These are phyloP conservation scores for Cataglyphis albicans DNA, from an alignment of 2,888 invertebrate species.

Conservation along the genomic window DNA sequence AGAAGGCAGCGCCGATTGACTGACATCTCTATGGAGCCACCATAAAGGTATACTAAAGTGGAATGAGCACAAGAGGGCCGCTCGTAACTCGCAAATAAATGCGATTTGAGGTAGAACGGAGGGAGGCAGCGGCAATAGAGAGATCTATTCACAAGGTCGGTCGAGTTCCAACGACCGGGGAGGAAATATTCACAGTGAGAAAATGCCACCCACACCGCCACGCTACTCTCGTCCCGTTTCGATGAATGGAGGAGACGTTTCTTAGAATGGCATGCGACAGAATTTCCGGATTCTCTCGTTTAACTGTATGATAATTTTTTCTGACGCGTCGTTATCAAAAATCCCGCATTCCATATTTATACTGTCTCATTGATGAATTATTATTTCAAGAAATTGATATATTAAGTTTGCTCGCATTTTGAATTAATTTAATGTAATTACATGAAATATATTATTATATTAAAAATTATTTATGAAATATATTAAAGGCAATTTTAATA, in stretches of 20 bases:
- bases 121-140: constrained; percentile 54
- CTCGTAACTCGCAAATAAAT: constrained; percentile 83
- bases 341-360: constrained; percentile 5
- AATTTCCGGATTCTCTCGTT: constrained; percentile 43
- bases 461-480: neutral
- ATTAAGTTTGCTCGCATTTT: neutral
- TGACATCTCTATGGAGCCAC: constrained; percentile 82
- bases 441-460: neutral
- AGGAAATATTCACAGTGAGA: constrained; percentile 77
- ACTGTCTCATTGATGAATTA: neutral
- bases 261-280: constrained; percentile 57
- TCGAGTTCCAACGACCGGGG: constrained; percentile 67
- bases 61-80: constrained; percentile 79
- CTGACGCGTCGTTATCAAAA: constrained; percentile 7
- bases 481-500: neutral
- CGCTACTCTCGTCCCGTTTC: constrained; percentile 56
- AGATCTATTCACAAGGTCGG: constrained; percentile 75
- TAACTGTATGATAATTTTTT: constrained; percentile 43
- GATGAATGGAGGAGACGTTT: constrained; percentile 74
- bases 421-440: neutral
- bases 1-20: constrained; percentile 81
- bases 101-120: constrained; percentile 79
- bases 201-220: constrained; percentile 82
- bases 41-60: constrained; percentile 81
- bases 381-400: neutral